Evolutionary conservation across 2,797 vertebrate species (phyloP).

Genomic region (Spinibarbus caldwelli): DNA sequence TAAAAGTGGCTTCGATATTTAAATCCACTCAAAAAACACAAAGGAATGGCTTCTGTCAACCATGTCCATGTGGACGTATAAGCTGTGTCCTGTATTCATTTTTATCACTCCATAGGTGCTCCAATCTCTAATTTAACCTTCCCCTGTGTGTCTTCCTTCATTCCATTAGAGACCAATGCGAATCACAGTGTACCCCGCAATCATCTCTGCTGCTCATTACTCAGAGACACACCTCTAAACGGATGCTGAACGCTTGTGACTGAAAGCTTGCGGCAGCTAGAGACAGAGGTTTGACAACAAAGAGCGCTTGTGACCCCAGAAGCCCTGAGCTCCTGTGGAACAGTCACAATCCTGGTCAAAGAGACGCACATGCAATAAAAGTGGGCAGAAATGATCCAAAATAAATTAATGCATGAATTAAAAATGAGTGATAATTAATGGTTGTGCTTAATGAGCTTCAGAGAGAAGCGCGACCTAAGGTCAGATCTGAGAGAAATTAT

Average conservation of each 20-base stretch:
- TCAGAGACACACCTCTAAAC: not conserved
- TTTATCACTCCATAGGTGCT: not conserved
- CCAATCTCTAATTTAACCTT: constrained; percentile 11
- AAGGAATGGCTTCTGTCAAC: not conserved
- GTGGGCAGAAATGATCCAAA: constrained; percentile 42
- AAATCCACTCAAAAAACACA: not conserved
- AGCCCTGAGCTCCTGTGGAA: constrained; percentile 43
- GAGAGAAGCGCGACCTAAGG: constrained; percentile 38
- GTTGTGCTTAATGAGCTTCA: constrained; percentile 52
- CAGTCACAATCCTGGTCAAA: constrained; percentile 19
- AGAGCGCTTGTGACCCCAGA: constrained; percentile 22
- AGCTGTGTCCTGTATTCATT: not conserved
- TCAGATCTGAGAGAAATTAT: constrained; percentile 46
- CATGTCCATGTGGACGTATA: not conserved
- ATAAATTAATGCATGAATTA: constrained; percentile 47
- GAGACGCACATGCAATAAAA: constrained; percentile 11
- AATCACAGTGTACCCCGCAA: constrained; percentile 4
- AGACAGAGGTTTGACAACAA: constrained; percentile 31
- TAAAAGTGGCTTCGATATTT: not conserved
- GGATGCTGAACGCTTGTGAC: not conserved
- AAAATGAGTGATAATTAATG: constrained; percentile 57
- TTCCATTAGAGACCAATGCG: constrained; percentile 18
- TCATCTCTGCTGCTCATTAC: not conserved
- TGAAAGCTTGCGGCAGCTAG: not conserved
- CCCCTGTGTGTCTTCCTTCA: not conserved